Percentiles rank a stretch among this genome's conserved stretches.
These are phyloP conservation scores for Poeciliopsis infans DNA, from an alignment of 2,797 vertebrate genomes.

Conservation along the genomic window DNA sequence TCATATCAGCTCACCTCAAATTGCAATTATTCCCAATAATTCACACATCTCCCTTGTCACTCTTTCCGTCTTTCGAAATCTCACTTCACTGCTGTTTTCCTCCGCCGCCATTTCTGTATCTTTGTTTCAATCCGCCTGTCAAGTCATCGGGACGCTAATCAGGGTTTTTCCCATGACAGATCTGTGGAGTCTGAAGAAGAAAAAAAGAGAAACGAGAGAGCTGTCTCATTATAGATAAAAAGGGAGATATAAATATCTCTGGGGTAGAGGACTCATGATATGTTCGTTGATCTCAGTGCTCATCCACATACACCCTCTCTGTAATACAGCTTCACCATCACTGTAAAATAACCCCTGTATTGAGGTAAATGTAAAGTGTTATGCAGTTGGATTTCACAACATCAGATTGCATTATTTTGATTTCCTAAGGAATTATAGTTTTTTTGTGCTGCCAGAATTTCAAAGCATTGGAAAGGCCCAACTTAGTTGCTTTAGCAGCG, in stretches of 20 bases:
- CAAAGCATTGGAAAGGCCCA: not conserved
- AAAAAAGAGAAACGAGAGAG: conserved; percentile 45
- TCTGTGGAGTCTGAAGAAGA: conserved; percentile 49
- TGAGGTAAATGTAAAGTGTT: conserved; percentile 25
- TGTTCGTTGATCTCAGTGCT: conserved; percentile 51
- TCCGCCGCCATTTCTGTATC: conserved; percentile 23
- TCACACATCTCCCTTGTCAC: conserved; percentile 18
- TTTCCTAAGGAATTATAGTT: not conserved
- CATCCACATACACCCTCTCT: conserved; percentile 10
- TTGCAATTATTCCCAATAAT: conserved; percentile 43
- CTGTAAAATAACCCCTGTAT: conserved; percentile 1
- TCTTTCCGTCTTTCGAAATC: conserved; percentile 8
- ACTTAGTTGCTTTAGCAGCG: not conserved
- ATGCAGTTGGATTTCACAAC: conserved; percentile 2
- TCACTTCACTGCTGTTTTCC: conserved; percentile 3
- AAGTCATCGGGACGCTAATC: conserved; percentile 67
- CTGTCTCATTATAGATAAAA: conserved; percentile 79
- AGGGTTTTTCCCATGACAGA: conserved; percentile 61
- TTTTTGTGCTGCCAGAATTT: not conserved
- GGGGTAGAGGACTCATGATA: conserved; percentile 65
- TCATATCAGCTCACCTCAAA: conserved; percentile 25
- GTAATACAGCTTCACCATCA: conserved; percentile 7
- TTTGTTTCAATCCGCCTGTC: conserved; percentile 59
- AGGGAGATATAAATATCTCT: conserved; percentile 75
- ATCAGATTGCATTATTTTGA: conserved; percentile 27